Evolutionary conservation across 2,113 vertebrate genomes (phyloP).

Genomic region (Planiliza haematocheilus): DNA sequence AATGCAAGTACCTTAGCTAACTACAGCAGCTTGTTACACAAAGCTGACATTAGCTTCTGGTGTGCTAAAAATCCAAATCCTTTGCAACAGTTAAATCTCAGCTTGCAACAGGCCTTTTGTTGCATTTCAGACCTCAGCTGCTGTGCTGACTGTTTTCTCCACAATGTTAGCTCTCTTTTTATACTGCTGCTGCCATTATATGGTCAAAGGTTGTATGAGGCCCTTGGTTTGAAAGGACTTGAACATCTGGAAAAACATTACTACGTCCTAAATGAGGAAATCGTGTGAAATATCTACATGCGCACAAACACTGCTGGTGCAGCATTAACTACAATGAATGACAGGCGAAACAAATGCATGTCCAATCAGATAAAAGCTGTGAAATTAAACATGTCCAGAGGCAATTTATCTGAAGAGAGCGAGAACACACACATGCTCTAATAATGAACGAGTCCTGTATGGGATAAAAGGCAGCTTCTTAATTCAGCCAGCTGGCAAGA

Average conservation of each 20-base stretch:
- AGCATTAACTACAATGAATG: not conserved
- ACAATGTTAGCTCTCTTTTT: too few relatives aligned
- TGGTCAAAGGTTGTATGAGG: not conserved
- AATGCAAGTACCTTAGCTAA: too few relatives aligned
- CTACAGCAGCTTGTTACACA: too few relatives aligned
- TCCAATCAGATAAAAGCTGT: conserved; percentile 5
- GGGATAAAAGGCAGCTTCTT: conserved; percentile 1
- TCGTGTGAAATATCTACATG: not conserved
- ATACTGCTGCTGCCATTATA: not conserved
- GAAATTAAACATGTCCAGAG: not conserved
- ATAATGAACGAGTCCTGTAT: not conserved
- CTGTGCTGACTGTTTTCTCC: too few relatives aligned
- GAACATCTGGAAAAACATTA: not conserved
- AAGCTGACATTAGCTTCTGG: too few relatives aligned
- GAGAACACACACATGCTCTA: not conserved
- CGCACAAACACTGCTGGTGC: not conserved
- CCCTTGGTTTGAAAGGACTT: not conserved
- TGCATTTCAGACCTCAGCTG: too few relatives aligned
- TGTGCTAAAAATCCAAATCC: too few relatives aligned
- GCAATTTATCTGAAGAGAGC: not conserved
- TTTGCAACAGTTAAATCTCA: too few relatives aligned
- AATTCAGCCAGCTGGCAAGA: not conserved
- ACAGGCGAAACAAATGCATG: not conserved
- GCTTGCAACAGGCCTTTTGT: too few relatives aligned
- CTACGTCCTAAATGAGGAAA: not conserved